phyloP scores from a whole-genome alignment of 2,113 vertebrate genomes.

The Mormyrus lacerda region DNA sequence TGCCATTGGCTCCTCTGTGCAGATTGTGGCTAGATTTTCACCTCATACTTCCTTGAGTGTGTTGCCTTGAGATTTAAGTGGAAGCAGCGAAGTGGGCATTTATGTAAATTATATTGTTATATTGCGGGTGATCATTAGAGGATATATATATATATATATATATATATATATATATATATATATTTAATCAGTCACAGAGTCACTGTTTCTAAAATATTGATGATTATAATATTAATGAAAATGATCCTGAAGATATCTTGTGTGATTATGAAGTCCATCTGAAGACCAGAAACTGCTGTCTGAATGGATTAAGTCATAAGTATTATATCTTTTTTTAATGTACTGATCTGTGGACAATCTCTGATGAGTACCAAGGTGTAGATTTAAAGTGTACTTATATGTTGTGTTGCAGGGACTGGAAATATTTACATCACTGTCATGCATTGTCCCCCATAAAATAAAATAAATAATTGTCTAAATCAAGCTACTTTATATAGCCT shows the following conservation, averaged over 20 bases:
- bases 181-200: background rate
- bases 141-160: conserved; percentile 2
- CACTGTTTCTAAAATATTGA: background rate
- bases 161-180: conserved; percentile 1
- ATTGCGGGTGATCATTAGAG: background rate
- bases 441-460: background rate
- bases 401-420: background rate
- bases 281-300: background rate
- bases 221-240: background rate
- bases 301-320: background rate
- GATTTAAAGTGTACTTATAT: background rate
- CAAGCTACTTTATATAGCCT: background rate
- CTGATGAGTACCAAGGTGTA: background rate
- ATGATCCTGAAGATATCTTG: background rate
- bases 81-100: background rate
- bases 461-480: background rate
- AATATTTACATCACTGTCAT: background rate
- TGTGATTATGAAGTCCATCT: background rate
- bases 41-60: background rate
- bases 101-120: background rate
- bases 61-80: background rate
- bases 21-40: background rate
- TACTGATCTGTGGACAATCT: background rate
- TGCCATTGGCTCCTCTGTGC: background rate
- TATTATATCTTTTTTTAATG: background rate